Conservation (phyloP, 2,797 vertebrate species). For the Heterohyrax brucei region DNA sequence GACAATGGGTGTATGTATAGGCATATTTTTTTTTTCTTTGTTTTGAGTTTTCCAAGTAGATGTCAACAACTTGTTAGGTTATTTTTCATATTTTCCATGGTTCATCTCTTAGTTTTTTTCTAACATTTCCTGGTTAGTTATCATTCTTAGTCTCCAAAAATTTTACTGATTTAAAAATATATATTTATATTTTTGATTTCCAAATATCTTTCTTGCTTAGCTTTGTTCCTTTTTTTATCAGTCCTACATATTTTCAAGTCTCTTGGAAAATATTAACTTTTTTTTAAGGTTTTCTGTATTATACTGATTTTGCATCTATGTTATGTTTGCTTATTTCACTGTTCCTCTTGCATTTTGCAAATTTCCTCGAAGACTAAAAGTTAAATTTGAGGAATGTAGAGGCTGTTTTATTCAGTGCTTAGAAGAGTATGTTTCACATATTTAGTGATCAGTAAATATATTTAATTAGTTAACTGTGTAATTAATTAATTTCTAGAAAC, state of each 20-base stretch:
- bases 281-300: background rate
- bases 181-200: conserved; percentile 35
- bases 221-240: conserved; percentile 11
- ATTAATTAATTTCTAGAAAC: background rate
- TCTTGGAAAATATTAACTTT: background rate
- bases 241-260: background rate
- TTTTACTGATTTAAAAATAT: conserved; percentile 20
- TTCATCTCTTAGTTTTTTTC: background rate
- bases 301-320: background rate
- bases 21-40: too few relatives aligned
- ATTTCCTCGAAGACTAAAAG: background rate
- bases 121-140: background rate
- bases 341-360: conserved; percentile 19
- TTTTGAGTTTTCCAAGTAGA: background rate
- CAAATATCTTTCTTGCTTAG: background rate
- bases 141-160: conserved; percentile 12
- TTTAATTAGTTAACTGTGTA: background rate
- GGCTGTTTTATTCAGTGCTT: conserved; percentile 41
- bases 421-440: background rate
- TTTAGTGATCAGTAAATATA: background rate
- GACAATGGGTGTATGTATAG: too few relatives aligned
- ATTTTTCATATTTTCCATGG: background rate
- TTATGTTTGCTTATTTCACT: conserved; percentile 5
- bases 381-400: conserved; percentile 8
- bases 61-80: background rate